Evolutionary conservation across 2,113 vertebrate species (phyloP).

Genomic region (Erpornis zantholeuca): DNA sequence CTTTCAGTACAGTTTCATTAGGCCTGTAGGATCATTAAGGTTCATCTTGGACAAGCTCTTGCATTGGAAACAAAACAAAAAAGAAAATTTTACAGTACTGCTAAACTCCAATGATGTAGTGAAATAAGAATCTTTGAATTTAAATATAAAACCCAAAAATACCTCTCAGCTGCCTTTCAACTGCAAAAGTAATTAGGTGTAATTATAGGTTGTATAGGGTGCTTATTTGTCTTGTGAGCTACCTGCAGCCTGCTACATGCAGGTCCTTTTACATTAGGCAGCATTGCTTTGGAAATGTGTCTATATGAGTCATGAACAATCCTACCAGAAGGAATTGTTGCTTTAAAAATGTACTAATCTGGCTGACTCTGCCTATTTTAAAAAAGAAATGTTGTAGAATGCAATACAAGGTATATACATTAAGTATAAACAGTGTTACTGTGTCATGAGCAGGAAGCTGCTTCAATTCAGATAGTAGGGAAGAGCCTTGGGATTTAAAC

Average conservation of each 20-base stretch:
- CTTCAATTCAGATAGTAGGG: not conserved
- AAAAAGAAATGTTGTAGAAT: not conserved
- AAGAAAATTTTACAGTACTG: not conserved
- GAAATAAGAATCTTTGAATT: slow-evolving; percentile 32
- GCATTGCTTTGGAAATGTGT: not conserved
- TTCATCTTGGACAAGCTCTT: not conserved
- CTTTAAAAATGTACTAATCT: not conserved
- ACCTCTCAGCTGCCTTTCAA: slow-evolving; percentile 11
- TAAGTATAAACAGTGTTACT: not conserved
- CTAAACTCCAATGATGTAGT: not conserved
- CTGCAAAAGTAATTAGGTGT: not conserved
- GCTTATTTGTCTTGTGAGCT: not conserved
- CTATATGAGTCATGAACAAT: not conserved
- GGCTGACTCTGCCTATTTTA: not conserved
- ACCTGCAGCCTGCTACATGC: not conserved
- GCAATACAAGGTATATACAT: rapidly evolving
- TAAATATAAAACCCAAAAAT: slow-evolving; percentile 41
- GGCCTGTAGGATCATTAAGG: not conserved
- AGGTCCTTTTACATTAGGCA: not conserved
- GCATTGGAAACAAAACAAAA: not conserved
- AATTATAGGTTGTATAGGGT: not conserved
- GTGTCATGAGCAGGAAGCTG: not conserved
- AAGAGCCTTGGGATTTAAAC: not conserved
- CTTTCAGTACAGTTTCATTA: not conserved
- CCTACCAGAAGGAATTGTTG: not conserved